A percentile compares a stretch with the other conserved stretches of the same genome.
Conservation (phyloP, 2,113 vertebrate genomes). For the Zosterops japonicus region DNA sequence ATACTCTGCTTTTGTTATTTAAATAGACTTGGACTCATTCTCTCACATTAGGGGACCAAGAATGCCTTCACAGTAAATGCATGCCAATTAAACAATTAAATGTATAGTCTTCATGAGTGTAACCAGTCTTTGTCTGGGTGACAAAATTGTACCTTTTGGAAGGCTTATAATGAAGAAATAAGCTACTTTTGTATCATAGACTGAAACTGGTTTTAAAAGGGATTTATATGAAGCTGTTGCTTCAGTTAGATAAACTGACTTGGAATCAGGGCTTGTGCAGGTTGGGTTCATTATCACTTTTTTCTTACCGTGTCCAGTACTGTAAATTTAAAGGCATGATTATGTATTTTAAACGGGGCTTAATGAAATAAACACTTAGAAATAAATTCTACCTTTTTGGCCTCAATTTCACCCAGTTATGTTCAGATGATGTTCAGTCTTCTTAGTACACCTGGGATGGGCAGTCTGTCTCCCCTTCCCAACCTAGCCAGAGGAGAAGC, state of each 20-base stretch:
- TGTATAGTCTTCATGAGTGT: not conserved
- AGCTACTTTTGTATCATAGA: not conserved
- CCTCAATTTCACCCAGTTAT: not conserved
- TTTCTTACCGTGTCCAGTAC: not conserved
- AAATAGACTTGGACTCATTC: not conserved
- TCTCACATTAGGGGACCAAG: not conserved
- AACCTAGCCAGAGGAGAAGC: not conserved
- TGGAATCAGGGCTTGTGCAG: not conserved
- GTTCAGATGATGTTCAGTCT: not conserved
- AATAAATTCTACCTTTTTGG: not conserved
- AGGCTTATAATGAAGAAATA: conserved; percentile 1
- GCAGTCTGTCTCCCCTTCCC: not conserved
- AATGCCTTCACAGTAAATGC: not conserved
- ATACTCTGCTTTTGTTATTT: not conserved
- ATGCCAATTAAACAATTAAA: not conserved
- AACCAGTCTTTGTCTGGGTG: not conserved
- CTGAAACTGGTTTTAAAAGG: conserved; percentile 16
- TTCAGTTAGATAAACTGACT: not conserved
- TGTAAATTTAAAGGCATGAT: not conserved
- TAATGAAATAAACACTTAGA: not conserved
- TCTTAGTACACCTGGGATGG: not conserved
- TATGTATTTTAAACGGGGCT: not conserved
- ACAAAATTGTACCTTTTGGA: not conserved
- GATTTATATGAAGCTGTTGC: not conserved
- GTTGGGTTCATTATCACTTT: not conserved